phyloP scores from a whole-genome alignment of 2,888 invertebrate species.

The Chloromyia formosa region DNA sequence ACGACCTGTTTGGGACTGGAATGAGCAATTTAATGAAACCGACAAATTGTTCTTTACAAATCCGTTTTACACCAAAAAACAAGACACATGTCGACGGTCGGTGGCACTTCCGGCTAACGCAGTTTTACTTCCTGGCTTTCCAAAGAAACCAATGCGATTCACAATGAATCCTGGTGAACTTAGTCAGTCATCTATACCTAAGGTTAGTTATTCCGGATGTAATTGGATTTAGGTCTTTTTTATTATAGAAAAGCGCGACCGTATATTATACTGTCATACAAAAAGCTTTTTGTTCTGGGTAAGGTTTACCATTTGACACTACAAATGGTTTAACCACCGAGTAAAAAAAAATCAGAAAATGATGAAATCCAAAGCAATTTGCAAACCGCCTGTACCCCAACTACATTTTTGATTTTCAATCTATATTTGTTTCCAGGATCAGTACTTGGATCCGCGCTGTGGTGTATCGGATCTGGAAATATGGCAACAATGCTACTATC shows the following conservation, averaged over 20 bases:
- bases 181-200: conserved; percentile 58
- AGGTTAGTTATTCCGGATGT: conserved; percentile 47
- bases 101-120: conserved; percentile 58
- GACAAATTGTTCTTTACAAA: conserved; percentile 86
- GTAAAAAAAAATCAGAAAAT: too few relatives aligned
- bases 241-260: too few relatives aligned
- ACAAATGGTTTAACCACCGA: too few relatives aligned
- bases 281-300: background rate
- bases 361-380: too few relatives aligned
- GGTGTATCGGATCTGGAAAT: conserved; percentile 72
- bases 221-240: too few relatives aligned
- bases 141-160: conserved; percentile 52
- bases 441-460: conserved; percentile 65
- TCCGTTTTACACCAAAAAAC: conserved; percentile 73
- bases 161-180: conserved; percentile 47
- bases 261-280: background rate
- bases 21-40: conserved; percentile 82
- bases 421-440: conserved; percentile 56
- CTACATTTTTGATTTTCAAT: too few relatives aligned
- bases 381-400: too few relatives aligned
- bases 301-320: background rate
- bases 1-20: conserved; percentile 91
- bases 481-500: conserved; percentile 90
- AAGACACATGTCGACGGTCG: conserved; percentile 57
- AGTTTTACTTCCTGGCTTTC: conserved; percentile 56